Percentiles rank a stretch among this genome's conserved stretches.
Conservation (phyloP, 1,140 invertebrate species). For the Pantala flavescens region DNA sequence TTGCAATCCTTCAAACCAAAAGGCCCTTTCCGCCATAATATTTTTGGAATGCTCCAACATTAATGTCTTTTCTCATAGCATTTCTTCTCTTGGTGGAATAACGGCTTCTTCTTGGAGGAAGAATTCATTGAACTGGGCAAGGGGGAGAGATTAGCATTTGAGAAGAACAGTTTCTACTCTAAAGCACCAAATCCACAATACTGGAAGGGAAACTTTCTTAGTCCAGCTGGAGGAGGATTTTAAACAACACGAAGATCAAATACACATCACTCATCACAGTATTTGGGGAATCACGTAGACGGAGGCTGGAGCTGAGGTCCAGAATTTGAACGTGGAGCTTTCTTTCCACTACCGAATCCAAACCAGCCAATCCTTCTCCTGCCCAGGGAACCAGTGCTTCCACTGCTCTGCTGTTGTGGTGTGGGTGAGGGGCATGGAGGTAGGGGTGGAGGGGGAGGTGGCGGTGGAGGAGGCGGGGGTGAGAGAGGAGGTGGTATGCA, state of each 20-base stretch:
- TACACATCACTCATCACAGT: not conserved
- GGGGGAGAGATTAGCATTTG: not conserved
- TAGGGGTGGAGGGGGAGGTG: not conserved
- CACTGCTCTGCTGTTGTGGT: not conserved
- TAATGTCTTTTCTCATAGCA: not conserved
- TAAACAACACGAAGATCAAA: not conserved
- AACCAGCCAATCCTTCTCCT: not conserved
- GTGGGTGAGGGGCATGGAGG: not conserved
- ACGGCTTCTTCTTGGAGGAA: not conserved
- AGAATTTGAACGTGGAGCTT: not conserved
- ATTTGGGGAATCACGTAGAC: not conserved
- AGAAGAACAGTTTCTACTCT: not conserved
- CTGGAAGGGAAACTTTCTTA: not conserved
- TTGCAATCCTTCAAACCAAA: not conserved
- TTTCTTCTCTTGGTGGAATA: not conserved
- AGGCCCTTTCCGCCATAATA: not conserved
- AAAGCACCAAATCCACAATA: slow-evolving; percentile 9
- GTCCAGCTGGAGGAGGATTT: not conserved
- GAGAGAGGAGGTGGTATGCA: not conserved
- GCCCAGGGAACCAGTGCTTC: not conserved
- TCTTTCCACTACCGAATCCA: not conserved
- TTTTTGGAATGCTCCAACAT: not conserved
- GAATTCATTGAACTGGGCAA: not conserved
- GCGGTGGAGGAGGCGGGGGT: not conserved
- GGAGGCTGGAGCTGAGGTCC: not conserved